phyloP scores from a whole-genome alignment of 2,888 invertebrate species.

The Thera obeliscata region DNA sequence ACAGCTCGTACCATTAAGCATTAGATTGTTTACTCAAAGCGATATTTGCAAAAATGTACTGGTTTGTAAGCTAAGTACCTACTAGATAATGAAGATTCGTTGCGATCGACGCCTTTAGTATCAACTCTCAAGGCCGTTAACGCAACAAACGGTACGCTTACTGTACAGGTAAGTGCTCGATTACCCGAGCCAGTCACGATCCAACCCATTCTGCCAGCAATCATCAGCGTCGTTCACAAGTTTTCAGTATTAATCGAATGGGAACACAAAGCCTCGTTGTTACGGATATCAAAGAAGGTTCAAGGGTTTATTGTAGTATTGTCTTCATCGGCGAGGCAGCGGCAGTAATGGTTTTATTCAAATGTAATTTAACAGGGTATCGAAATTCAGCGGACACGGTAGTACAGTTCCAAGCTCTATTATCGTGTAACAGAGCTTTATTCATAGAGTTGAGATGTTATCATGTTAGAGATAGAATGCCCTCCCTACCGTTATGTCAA shows the following conservation, averaged over 20 bases:
- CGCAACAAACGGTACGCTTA: conserved; percentile 71
- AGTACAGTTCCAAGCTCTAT: neutral
- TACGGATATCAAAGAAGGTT: neutral
- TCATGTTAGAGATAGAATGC: too few species aligned
- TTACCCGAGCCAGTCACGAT: conserved; percentile 69
- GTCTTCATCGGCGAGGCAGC: neutral
- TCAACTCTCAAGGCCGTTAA: conserved; percentile 72
- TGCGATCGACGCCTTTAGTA: conserved; percentile 60
- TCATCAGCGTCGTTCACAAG: conserved; percentile 13
- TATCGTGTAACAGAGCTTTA: conserved; percentile 1
- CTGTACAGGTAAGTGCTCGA: conserved; percentile 58
- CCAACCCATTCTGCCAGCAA: conserved; percentile 43
- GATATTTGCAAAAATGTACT: neutral
- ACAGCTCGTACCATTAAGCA: too few species aligned
- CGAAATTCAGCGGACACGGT: neutral
- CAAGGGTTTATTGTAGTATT: neutral
- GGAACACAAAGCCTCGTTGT: neutral
- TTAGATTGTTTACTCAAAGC: neutral
- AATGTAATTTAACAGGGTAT: neutral
- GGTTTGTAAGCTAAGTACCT: conserved; percentile 1
- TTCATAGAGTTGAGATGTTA: too few species aligned
- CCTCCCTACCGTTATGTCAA: too few species aligned
- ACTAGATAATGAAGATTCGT: conserved; percentile 17
- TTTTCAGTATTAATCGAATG: conserved; percentile 20
- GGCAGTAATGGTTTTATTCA: neutral